Evolutionary conservation across 2,888 invertebrate genomes (phyloP).

Genomic region (Xylota sylvarum): DNA sequence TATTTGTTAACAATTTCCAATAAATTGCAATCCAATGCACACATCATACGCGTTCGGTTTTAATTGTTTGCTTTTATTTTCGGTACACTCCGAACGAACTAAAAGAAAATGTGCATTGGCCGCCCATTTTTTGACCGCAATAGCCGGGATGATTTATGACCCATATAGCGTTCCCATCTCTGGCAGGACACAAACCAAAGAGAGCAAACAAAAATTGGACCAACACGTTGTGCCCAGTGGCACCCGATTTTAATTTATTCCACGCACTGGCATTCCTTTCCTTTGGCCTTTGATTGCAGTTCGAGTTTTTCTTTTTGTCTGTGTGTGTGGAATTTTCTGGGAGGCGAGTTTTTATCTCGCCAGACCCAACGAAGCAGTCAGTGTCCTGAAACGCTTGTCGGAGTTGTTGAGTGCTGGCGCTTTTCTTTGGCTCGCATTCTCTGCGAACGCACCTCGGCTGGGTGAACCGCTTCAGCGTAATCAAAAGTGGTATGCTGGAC

Average conservation of each 20-base stretch:
- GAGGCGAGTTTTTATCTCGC: conserved; percentile 24
- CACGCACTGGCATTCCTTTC: conserved; percentile 55
- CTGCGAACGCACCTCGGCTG: conserved; percentile 29
- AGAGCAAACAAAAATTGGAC: conserved; percentile 41
- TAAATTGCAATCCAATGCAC: conserved; percentile 63
- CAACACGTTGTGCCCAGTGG: conserved; percentile 62
- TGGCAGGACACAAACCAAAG: neutral
- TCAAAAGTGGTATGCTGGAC: conserved; percentile 53
- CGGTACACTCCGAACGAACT: neutral
- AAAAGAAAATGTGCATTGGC: conserved; percentile 5
- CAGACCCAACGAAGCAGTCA: conserved; percentile 2
- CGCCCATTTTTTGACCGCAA: conserved; percentile 49
- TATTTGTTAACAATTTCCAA: conserved; percentile 66
- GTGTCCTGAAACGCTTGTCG: conserved; percentile 15
- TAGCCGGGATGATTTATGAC: conserved; percentile 57
- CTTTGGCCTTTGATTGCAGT: conserved; percentile 56
- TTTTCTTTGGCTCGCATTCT: neutral
- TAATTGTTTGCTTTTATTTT: conserved; percentile 29
- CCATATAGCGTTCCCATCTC: conserved; percentile 14
- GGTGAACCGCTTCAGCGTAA: conserved; percentile 20
- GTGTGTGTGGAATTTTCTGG: conserved; percentile 27
- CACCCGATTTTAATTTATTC: conserved; percentile 74
- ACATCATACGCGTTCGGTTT: conserved; percentile 23
- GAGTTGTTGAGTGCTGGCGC: neutral
- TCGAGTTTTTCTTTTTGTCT: conserved; percentile 11